Percentiles rank a stretch among this genome's conserved stretches.
phyloP scores from a whole-genome alignment of 2,113 vertebrate species.

The Lanius ludovicianus region DNA sequence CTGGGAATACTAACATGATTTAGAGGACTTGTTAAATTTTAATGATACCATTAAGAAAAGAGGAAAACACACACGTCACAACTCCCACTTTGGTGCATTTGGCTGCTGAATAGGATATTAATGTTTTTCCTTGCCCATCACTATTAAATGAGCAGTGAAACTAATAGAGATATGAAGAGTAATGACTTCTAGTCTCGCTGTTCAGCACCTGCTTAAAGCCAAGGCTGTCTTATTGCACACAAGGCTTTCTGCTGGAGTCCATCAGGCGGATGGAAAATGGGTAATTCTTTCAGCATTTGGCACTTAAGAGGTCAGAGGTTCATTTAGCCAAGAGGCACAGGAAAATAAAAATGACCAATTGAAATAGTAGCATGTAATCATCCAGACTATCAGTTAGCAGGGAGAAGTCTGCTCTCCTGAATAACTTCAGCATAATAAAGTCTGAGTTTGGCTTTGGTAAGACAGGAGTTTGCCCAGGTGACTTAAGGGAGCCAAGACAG shows the following conservation, averaged over 20 bases:
- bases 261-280: not conserved
- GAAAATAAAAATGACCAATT: not conserved
- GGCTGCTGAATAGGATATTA: not conserved
- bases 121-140: conserved; percentile 18
- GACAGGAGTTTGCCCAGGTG: not conserved
- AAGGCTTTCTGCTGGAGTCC: not conserved
- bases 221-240: not conserved
- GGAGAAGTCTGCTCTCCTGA: not conserved
- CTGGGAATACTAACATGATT: conserved; percentile 61
- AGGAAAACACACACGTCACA: not conserved
- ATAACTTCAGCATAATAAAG: not conserved
- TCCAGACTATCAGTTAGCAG: not conserved
- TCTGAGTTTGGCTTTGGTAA: not conserved
- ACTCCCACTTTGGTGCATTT: not conserved
- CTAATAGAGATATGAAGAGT: not conserved
- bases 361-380: not conserved
- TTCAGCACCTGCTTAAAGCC: not conserved
- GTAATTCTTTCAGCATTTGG: conserved; percentile 22
- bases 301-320: not conserved
- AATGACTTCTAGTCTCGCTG: not conserved
- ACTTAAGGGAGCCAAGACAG: not conserved
- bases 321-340: not conserved
- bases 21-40: conserved; percentile 65
- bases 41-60: conserved; percentile 65
- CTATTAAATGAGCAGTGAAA: not conserved